These are phyloP conservation scores for Pagrus major DNA, from an alignment of 2,113 vertebrate species.

Conservation along the genomic window DNA sequence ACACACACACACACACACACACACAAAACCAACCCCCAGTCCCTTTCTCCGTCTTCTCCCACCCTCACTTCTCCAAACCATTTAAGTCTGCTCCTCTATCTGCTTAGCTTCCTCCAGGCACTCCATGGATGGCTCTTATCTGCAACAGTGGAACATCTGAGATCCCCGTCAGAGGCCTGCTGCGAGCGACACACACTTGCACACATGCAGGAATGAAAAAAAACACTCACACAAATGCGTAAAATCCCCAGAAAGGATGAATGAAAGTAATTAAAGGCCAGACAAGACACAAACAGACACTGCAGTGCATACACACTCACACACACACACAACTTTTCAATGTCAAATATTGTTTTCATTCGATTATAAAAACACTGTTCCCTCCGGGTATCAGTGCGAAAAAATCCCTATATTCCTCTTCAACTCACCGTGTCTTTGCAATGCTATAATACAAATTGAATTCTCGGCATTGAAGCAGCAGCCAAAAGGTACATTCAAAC, in stretches of 20 bases:
- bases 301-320: neutral
- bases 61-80: slow-evolving; percentile 6
- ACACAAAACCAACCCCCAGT: neutral
- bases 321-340: neutral
- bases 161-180: slow-evolving; percentile 14
- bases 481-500: slow-evolving; percentile 18
- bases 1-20: neutral
- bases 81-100: slow-evolving; percentile 36
- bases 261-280: slow-evolving; percentile 16
- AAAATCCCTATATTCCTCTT: slow-evolving; percentile 9
- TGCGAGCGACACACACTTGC: neutral
- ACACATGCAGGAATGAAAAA: slow-evolving; percentile 10
- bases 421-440: neutral
- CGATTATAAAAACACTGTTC: slow-evolving; percentile 4
- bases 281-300: slow-evolving; percentile 21
- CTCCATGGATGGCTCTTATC: slow-evolving; percentile 33
- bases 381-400: neutral
- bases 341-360: slow-evolving; percentile 3
- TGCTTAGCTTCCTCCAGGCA: slow-evolving; percentile 46
- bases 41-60: slow-evolving; percentile 7
- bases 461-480: neutral
- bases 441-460: slow-evolving; percentile 18
- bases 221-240: slow-evolving; percentile 6
- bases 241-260: slow-evolving; percentile 21
- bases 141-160: slow-evolving; percentile 42